Conservation (phyloP, 30 jellyfish, hydroid and myxozoan genomes). For the Clytia hemisphaerica region DNA sequence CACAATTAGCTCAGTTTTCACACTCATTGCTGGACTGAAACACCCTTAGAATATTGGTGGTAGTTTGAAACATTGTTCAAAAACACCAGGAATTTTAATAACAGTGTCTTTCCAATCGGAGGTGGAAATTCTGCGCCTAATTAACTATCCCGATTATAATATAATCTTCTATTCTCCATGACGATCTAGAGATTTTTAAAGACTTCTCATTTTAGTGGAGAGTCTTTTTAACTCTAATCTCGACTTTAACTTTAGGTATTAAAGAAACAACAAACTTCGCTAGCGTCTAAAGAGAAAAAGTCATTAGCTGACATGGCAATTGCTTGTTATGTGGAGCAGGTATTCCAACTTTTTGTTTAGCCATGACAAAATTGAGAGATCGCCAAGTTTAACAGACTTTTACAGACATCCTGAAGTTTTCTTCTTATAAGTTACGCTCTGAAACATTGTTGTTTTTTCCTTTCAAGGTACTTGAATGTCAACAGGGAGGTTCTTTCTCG, state of each 20-base stretch:
- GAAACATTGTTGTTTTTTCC: background rate
- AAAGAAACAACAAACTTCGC: constrained; percentile 45
- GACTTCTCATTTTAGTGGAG: no score
- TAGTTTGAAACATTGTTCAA: no score
- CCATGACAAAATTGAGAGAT: background rate
- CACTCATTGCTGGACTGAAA: no score
- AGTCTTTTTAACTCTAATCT: background rate
- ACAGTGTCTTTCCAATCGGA: no score
- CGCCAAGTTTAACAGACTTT: background rate
- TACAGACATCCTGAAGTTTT: background rate
- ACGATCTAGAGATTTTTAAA: no score
- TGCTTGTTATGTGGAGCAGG: constrained; percentile 81
- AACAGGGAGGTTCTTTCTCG: constrained; percentile 42
- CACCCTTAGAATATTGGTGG: no score
- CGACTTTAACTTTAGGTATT: constrained; percentile 20
- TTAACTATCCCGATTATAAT: no score
- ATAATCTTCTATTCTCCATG: no score
- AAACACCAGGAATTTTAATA: no score
- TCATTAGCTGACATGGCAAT: constrained; percentile 70
- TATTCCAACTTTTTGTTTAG: background rate
- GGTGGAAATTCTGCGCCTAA: no score
- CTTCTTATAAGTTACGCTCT: background rate
- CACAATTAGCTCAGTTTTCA: no score
- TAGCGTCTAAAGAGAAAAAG: constrained; percentile 61
- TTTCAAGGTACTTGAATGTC: constrained; percentile 50